phyloP scores from a whole-genome alignment of 2,888 invertebrate species.

The Lacanobia wlatinum region DNA sequence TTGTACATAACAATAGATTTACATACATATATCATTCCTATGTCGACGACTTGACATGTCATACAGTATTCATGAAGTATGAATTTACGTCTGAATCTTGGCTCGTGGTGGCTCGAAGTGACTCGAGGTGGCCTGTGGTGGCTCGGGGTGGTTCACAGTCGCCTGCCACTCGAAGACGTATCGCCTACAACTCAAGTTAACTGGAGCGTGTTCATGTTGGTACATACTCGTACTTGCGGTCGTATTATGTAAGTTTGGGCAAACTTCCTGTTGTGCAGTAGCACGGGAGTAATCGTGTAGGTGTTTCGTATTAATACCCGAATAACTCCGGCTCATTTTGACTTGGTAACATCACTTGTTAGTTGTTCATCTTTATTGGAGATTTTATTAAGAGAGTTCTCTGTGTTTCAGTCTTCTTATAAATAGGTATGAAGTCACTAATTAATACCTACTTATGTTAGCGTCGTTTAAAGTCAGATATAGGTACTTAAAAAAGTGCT shows the following conservation, averaged over 20 bases:
- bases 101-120: constrained; percentile 18
- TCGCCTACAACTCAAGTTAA: constrained; percentile 39
- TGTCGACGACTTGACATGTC: constrained; percentile 17
- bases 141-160: constrained; percentile 1
- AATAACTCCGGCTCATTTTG: constrained; percentile 35
- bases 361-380: constrained; percentile 13
- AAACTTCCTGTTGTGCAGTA: constrained; percentile 39
- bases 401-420: not conserved
- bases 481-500: not conserved
- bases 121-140: constrained; percentile 1
- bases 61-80: constrained; percentile 35
- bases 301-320: constrained; percentile 44
- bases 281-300: constrained; percentile 25
- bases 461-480: too few relatives aligned
- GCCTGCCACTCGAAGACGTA: constrained; percentile 17
- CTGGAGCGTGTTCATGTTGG: constrained; percentile 38
- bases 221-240: constrained; percentile 20
- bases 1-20: constrained; percentile 23
- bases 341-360: constrained; percentile 12
- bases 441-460: too few relatives aligned
- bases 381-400: not conserved
- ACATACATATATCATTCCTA: constrained; percentile 19
- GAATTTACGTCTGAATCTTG: constrained; percentile 29
- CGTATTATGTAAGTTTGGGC: constrained; percentile 44
- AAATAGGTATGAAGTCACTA: too few relatives aligned